These are phyloP conservation scores for Chorisops tibialis DNA, from an alignment of 2,888 invertebrate genomes.

Conservation along the genomic window DNA sequence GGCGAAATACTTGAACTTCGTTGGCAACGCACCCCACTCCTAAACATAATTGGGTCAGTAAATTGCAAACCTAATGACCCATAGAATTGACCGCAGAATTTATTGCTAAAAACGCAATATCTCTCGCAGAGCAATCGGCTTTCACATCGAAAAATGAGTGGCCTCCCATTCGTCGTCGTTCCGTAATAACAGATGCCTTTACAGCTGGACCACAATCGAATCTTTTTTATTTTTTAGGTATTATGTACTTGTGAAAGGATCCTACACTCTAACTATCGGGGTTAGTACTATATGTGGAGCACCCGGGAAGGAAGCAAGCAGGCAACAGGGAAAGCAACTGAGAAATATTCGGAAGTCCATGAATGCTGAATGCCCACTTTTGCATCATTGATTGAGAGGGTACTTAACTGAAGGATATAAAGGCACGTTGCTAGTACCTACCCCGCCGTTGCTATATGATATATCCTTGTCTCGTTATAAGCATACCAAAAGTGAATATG, in stretches of 20 bases:
- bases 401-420: conserved; percentile 4
- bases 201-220: too few species aligned
- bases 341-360: not conserved
- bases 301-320: not conserved
- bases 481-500: too few species aligned
- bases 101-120: conserved; percentile 16
- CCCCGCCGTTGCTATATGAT: too few species aligned
- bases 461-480: too few species aligned
- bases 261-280: too few species aligned
- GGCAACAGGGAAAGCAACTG: conserved; percentile 9
- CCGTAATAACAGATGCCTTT: not conserved
- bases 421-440: not conserved
- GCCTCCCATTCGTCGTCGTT: not conserved
- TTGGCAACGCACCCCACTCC: not conserved
- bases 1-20: not conserved
- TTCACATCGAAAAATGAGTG: not conserved
- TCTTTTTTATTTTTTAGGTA: too few species aligned
- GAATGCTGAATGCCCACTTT: conserved; percentile 10
- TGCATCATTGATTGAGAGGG: not conserved
- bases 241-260: too few species aligned
- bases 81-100: conserved; percentile 21
- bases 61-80: conserved; percentile 24
- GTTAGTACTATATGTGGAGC: too few species aligned
- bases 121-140: conserved; percentile 2
- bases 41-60: conserved; percentile 20